Base-by-base conservation (phyloP, 2,888 invertebrate species). In the Drosophila sordidapex region DNA sequence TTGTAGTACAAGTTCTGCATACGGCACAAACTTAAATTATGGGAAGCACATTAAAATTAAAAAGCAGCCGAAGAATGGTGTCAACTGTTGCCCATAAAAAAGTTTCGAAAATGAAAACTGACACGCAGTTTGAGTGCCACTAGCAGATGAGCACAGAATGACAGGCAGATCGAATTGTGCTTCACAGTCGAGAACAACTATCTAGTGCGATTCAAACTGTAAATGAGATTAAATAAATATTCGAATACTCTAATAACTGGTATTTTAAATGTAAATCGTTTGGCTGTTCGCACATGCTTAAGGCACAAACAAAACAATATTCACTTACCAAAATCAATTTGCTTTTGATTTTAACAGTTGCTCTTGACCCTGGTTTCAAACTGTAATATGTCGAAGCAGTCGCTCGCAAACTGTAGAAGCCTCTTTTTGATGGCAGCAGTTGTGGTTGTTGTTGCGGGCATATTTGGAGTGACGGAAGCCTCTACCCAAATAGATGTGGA, bases 401-500 rank as follows among this genome's bases (percentile, higher is more conserved):
- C 52, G 54, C 59, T 58, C 40, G 6, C 65, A 76, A 87, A 83
- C 80, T 87, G 80, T 77, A 64, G 35, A 70, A 56, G 35, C 38
- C 8, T 49, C 10, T 43, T 62, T 46, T 53, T 60, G 7, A 31
- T 33, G 40, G 40, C 58, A 21, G 8, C 43, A 18, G 13, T 49
- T 6, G 25, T 46, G 0, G 21, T 43, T 52, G 21, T 43, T 56
- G 46, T 27, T 29, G 48, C 6, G 18, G 13, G 21, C 40, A 25
- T 57, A 36, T 51, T 56, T 38, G 49, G 62, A 40, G n/a, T 71
- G 21, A 49, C 70, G 15, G 8, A 58, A 1, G 89, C 83, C n/a
- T 84, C 85, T 46, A 79, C 59, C 49, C 89, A 91, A 60, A 74
- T 87, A 18, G 83, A 81, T n/a, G 83, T 90, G 25, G 92, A 92